Evolutionary conservation across 92 coral and sea anemone genomes (phyloP).

Genomic region (Porites cylindrica): DNA sequence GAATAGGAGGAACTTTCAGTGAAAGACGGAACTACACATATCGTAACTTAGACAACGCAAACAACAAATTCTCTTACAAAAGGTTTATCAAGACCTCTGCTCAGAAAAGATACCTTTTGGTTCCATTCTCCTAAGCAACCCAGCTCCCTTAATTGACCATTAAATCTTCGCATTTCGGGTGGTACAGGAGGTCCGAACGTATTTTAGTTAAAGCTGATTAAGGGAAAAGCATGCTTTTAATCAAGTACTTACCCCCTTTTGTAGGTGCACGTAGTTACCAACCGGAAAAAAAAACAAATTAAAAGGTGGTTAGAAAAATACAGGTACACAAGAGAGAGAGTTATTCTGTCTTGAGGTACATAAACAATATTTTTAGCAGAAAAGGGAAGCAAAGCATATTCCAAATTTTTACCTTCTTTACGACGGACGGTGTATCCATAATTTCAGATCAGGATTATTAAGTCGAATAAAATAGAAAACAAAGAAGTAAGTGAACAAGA

Average conservation of each 20-base stretch:
- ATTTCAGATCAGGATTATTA: neutral
- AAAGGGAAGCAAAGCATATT: neutral
- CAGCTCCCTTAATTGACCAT: too few species aligned
- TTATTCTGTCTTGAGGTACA: neutral
- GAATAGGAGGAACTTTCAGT: too few species aligned
- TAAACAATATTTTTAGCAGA: neutral
- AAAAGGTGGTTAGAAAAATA: neutral
- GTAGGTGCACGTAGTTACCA: neutral
- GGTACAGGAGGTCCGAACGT: too few species aligned
- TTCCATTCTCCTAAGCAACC: too few species aligned
- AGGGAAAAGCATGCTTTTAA: neutral
- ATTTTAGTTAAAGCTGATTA: neutral
- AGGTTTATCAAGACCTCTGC: too few species aligned
- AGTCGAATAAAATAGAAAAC: too few species aligned
- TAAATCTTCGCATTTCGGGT: too few species aligned
- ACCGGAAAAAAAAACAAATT: neutral
- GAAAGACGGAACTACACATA: too few species aligned
- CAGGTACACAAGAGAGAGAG: neutral
- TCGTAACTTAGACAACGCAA: too few species aligned
- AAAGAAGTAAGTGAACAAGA: neutral
- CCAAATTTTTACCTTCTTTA: conserved; percentile 12
- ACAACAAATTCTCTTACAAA: too few species aligned
- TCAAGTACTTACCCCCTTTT: conserved; percentile 7
- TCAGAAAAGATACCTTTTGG: too few species aligned
- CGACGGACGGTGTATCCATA: neutral